These are phyloP conservation scores for Aphelinus atriplicis DNA, from an alignment of 1,140 invertebrate species.

Conservation along the genomic window DNA sequence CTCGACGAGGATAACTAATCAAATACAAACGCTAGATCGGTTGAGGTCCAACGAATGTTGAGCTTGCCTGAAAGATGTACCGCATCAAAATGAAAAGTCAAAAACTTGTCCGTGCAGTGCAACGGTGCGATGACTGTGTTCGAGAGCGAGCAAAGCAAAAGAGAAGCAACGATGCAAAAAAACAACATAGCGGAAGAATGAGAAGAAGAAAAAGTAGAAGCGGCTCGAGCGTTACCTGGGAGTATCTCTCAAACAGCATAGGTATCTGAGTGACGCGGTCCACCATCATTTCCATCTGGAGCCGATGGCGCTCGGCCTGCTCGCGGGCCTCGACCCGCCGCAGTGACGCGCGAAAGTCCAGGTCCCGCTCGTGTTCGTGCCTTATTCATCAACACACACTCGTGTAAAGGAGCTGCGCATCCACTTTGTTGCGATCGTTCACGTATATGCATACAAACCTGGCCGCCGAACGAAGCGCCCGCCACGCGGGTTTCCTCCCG, in stretches of 20 bases:
- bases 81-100: too few relatives aligned
- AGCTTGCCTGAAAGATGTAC: too few relatives aligned
- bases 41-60: too few relatives aligned
- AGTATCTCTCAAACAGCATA: slow-evolving; percentile 76
- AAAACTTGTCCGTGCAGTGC: too few relatives aligned
- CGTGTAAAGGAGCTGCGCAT: neutral
- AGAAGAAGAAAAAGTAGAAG: neutral
- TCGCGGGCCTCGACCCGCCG: slow-evolving; percentile 74
- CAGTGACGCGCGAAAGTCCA: slow-evolving; percentile 72
- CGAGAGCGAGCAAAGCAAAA: neutral
- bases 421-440: neutral
- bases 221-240: slow-evolving; percentile 64
- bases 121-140: neutral
- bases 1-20: too few relatives aligned
- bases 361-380: slow-evolving; percentile 71
- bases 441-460: slow-evolving; percentile 45
- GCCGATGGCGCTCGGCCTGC: slow-evolving; percentile 72
- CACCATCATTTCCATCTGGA: slow-evolving; percentile 78
- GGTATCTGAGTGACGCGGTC: slow-evolving; percentile 75
- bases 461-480: slow-evolving; percentile 70
- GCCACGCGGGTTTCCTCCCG: slow-evolving; percentile 75
- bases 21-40: too few relatives aligned
- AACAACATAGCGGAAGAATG: neutral
- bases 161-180: neutral
- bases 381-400: slow-evolving; percentile 52